These are phyloP conservation scores for Drepana falcataria DNA, from an alignment of 2,888 invertebrate species.

Conservation along the genomic window DNA sequence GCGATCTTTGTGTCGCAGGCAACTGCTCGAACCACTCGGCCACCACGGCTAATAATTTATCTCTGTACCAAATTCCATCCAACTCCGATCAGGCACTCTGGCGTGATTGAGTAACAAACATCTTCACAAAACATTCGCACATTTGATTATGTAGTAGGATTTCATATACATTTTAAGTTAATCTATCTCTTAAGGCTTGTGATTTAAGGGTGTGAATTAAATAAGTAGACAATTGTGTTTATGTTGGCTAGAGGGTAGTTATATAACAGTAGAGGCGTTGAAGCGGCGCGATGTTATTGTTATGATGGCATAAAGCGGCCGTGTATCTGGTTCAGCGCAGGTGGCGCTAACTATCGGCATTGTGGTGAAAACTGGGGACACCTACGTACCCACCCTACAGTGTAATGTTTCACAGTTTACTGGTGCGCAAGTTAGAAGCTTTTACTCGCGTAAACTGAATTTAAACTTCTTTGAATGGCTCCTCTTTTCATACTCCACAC, in stretches of 20 bases:
- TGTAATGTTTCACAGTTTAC: slow-evolving; percentile 35
- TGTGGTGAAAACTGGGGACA: slow-evolving; percentile 37
- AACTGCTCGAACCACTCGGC: too few species aligned
- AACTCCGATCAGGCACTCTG: too few species aligned
- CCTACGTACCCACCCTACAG: slow-evolving; percentile 31
- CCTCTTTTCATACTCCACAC: not conserved
- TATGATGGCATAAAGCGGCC: slow-evolving; percentile 43
- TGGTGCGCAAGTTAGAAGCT: slow-evolving; percentile 31
- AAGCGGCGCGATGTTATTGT: slow-evolving; percentile 44
- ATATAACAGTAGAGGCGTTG: slow-evolving; percentile 22
- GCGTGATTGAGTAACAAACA: too few species aligned
- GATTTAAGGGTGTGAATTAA: slow-evolving; percentile 26
- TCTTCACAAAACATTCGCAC: too few species aligned
- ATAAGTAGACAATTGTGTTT: slow-evolving; percentile 24
- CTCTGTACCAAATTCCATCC: too few species aligned
- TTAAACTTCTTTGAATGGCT: slow-evolving; percentile 10
- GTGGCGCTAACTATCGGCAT: slow-evolving; percentile 47
- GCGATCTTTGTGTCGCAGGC: too few species aligned
- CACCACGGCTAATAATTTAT: too few species aligned
- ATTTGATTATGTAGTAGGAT: slow-evolving; percentile 4
- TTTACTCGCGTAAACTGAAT: slow-evolving; percentile 26
- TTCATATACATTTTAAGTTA: not conserved
- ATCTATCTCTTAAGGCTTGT: slow-evolving; percentile 4
- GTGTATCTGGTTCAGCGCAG: slow-evolving; percentile 41
- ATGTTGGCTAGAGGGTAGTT: slow-evolving; percentile 26